These are phyloP conservation scores for Chamaea fasciata DNA, from an alignment of 2,113 vertebrate species.

Conservation along the genomic window DNA sequence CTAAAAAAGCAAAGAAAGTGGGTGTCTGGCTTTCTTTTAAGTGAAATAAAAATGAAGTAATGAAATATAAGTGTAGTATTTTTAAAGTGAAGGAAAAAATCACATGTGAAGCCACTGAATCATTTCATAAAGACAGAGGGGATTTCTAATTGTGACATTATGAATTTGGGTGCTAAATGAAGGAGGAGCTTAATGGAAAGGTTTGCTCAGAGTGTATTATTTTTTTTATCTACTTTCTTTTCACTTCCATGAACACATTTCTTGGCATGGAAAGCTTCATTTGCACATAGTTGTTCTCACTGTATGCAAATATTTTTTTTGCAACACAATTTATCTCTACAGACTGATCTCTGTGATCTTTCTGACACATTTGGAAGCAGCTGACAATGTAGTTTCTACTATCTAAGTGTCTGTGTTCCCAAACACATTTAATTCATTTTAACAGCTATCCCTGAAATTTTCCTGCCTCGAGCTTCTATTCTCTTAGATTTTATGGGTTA, in stretches of 20 bases:
- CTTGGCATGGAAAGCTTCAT: not conserved
- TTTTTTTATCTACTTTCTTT: not conserved
- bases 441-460: not conserved
- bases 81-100: not conserved
- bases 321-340: conserved; percentile 13
- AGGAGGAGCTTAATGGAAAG: not conserved
- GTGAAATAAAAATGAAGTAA: not conserved
- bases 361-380: conserved; percentile 17
- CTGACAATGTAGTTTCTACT: conserved; percentile 7
- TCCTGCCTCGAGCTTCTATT: not conserved
- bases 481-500: not conserved
- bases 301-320: conserved; percentile 11
- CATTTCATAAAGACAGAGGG: not conserved
- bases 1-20: not conserved
- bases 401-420: not conserved
- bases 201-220: not conserved
- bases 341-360: conserved; percentile 52
- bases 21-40: not conserved
- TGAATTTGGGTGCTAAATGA: not conserved
- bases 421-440: not conserved
- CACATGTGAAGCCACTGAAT: not conserved
- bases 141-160: not conserved
- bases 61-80: not conserved
- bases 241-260: conserved; percentile 5
- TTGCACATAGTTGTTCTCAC: conserved; percentile 16